Base-by-base conservation (phyloP, 1,140 invertebrate species). In the Leptoteleia sp. region DNA sequence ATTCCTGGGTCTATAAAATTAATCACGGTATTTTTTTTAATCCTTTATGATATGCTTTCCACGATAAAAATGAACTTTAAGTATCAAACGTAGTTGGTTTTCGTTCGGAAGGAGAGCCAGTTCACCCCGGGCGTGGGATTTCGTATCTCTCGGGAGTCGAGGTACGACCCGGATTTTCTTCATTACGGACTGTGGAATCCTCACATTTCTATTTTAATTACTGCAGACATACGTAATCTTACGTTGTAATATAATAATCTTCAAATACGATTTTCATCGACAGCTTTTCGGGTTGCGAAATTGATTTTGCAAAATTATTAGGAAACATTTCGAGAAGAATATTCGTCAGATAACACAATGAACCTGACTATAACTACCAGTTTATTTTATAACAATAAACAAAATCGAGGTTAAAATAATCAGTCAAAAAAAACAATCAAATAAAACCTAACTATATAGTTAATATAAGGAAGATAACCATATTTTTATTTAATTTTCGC, bases 81-180 rank as follows among this genome's bases (percentile, higher is more conserved):
- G 11, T 25, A 52, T 42, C 13, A 19, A 29, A 25, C 40, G 42
- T 64, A 12, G 25, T 31, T 48, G 43, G 61, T 75, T 67, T 64
- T 67, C 19, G 62, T 48, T 47, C n/a, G 9, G 15, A 65, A 59
- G 17, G 27, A 52, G 29, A 65, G 52, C 52, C 54, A 31, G 61
- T 57, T 59, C 61, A 65, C 73, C 73, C 67, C 43, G 82, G 79
- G 70, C 79, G 81, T 77, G 80, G 71, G 82, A 83, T 79, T 70
- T 37, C 43, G 48, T 59, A 79, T 80, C 80, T 79, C 19, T 37
- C 71, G 81, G 82, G 75, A 80, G 35, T 35, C 52, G 55, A 65
- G 78, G 79, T 79, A 68, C 80, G 79, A 84, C 84, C 84, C 80
- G 84, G 84, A 85, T 84, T 87, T 86, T 80, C 83, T 84, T 79